Percentiles rank a stretch among this genome's conserved stretches.
phyloP scores from a whole-genome alignment of 2,113 vertebrate genomes.

The Nicator chloris region DNA sequence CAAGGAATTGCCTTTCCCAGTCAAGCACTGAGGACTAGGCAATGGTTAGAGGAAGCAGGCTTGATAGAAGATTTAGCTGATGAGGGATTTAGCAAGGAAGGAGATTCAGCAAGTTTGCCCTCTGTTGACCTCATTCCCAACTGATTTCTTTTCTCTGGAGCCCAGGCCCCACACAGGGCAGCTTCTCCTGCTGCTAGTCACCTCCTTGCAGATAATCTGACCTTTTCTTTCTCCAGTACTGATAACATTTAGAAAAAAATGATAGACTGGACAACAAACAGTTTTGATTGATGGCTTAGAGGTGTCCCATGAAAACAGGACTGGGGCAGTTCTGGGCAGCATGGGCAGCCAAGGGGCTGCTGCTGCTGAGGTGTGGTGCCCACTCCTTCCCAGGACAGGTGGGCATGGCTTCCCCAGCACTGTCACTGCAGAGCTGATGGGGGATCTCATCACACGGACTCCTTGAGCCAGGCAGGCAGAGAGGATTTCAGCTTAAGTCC shows the following conservation, averaged over 20 bases:
- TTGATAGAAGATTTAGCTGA: not conserved
- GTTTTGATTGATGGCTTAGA: not conserved
- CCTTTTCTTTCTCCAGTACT: not conserved
- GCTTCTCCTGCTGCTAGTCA: not conserved
- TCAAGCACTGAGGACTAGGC: not conserved
- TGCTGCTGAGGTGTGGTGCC: not conserved
- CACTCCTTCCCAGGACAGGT: not conserved
- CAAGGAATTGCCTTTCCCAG: not conserved
- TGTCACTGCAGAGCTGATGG: not conserved
- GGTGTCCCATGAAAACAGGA: not conserved
- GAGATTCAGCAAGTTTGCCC: not conserved
- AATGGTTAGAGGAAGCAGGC: not conserved
- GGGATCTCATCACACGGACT: not conserved
- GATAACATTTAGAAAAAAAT: not conserved
- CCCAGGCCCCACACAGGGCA: not conserved
- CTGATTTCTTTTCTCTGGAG: not conserved
- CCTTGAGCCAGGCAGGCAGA: fast-evolving
- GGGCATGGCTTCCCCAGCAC: not conserved
- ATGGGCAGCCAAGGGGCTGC: not conserved
- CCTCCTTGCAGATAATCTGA: not conserved
- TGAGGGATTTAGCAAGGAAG: not conserved
- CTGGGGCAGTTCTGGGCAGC: not conserved
- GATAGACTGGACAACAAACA: not conserved
- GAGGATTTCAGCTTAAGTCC: not conserved
- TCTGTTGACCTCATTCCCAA: not conserved